Evolutionary conservation across 2,113 vertebrate species (phyloP), one percentile per base, ranked within the genome.

Genomic region (Ammodytes marinus): DNA sequence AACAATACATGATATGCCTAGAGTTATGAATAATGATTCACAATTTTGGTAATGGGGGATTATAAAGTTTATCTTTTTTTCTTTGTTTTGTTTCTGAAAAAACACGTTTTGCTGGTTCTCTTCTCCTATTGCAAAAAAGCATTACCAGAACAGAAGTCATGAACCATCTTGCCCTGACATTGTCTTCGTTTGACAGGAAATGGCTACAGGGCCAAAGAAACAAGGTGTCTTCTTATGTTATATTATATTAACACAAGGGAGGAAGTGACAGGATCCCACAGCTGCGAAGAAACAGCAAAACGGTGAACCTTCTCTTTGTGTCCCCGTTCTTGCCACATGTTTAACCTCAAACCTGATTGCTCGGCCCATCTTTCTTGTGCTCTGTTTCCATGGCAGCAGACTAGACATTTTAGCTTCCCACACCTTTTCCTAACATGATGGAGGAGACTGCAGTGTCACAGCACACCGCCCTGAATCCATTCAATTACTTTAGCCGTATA

Each of bases 321-420:
- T 55, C 13, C 76, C 15, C 42, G 40, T 68, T 72, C 45, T n/a
- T 53, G 61, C 67, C 74, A 63, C 39, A 40, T 68, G 50, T 54
- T 75, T 42, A 72, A 27, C 10, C 37, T 67, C n/a, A 77, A 85
- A 82, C 45, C 53, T 46, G n/a, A 55, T 65, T 7, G 17, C 37
- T 52, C 2, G 4, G 10, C 54, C 55, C 57, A 59, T 64, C 39
- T 70, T 65, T 61, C 54, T 77, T 80, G 55, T 8, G 1, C 45
- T 19, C 37, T 89, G 91, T 91, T 94, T 85, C 89, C 85, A 93
- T 94, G 93, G 89, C 27, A 93, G 79, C 90, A 92, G 83, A 90
- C 87, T 65, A 58, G 53, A 50, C 71, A 78, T 70, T 73, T 45
- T 60, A 35, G 65, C 64, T 27, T 42, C 70, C 63, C 61, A 58